A percentile compares a stretch with the other conserved stretches of the same genome.
phyloP scores from a whole-genome alignment of 1,140 invertebrate species.

The Cyclina sinensis region DNA sequence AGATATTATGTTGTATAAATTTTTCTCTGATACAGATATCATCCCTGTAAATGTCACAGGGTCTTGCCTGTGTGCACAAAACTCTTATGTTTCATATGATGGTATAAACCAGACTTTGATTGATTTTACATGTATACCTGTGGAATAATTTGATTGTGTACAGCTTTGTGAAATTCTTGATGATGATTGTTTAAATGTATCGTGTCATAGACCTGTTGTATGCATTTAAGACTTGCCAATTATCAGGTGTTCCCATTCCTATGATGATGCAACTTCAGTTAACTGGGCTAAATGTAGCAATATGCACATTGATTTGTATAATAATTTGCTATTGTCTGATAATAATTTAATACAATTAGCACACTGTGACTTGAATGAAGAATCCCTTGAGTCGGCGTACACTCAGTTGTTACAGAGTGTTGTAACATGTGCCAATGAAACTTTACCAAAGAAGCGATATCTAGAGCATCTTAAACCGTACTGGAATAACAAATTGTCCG shows the following conservation, averaged over 20 bases:
- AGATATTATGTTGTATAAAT: background rate
- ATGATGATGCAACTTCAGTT: background rate
- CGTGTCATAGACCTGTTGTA: conserved; percentile 19
- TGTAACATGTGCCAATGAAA: background rate
- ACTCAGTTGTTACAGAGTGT: too few relatives aligned
- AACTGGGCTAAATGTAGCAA: background rate
- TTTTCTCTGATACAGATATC: background rate
- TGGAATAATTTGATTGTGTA: background rate
- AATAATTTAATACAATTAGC: background rate
- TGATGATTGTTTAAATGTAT: conserved; percentile 52
- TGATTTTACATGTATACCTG: conserved; percentile 21
- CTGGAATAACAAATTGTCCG: background rate
- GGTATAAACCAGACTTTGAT: conserved; percentile 22
- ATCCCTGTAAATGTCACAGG: background rate
- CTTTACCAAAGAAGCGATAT: background rate
- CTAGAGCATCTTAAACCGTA: background rate
- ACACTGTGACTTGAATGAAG: background rate
- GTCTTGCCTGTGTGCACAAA: background rate
- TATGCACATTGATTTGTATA: background rate
- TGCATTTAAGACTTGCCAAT: background rate
- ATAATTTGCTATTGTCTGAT: background rate
- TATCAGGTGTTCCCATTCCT: background rate
- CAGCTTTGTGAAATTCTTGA: conserved; percentile 8
- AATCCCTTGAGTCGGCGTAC: too few relatives aligned
- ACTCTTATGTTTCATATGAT: conserved; percentile 37